A percentile compares a stretch with the other conserved stretches of the same genome.
These are phyloP conservation scores for Cyrtodaria siliqua DNA, from an alignment of 2,888 invertebrate species.

Conservation along the genomic window DNA sequence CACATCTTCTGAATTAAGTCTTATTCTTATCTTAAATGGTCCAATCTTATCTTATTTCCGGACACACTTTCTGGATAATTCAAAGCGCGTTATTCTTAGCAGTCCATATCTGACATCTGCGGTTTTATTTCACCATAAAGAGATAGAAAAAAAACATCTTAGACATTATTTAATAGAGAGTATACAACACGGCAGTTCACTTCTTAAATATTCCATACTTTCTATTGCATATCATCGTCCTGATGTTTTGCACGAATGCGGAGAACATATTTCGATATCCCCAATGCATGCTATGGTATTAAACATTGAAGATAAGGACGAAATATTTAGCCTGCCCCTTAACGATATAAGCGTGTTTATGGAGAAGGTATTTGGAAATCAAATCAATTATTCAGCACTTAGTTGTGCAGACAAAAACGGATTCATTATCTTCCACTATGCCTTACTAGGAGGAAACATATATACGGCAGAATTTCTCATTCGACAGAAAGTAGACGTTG, in stretches of 20 bases:
- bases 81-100: background rate
- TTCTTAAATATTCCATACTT: background rate
- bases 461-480: constrained; percentile 2
- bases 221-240: background rate
- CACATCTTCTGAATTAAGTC: too few species aligned
- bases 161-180: background rate
- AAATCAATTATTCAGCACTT: background rate
- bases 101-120: constrained; percentile 2
- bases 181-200: background rate
- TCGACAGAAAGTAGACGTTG: background rate
- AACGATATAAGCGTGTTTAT: background rate
- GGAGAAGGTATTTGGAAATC: background rate
- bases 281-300: background rate
- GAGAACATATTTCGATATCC: background rate
- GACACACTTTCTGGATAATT: background rate
- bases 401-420: constrained; percentile 13
- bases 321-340: background rate
- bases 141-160: background rate
- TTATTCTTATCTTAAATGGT: too few species aligned
- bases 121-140: background rate
- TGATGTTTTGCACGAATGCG: background rate
- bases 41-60: too few species aligned
- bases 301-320: background rate
- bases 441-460: constrained; percentile 3
- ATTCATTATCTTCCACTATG: constrained; percentile 17